phyloP scores from a whole-genome alignment of 2,888 invertebrate genomes.

The Reticulitermes lucifugus region DNA sequence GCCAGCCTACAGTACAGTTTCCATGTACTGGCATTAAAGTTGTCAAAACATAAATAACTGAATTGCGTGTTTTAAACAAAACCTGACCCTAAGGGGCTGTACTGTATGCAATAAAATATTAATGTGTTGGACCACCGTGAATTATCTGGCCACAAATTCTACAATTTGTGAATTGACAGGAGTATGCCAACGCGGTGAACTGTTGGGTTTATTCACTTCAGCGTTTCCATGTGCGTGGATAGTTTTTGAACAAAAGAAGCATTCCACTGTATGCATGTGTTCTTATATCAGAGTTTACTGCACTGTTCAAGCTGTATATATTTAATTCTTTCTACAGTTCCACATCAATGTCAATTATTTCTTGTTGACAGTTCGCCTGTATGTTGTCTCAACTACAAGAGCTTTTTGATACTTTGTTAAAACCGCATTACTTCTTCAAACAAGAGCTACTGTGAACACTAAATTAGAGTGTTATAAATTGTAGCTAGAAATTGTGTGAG shows the following conservation, averaged over 20 bases:
- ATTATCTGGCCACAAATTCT: not conserved
- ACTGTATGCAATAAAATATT: not conserved
- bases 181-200: no score
- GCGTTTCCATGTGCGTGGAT: not conserved
- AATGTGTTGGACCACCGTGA: not conserved
- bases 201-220: not conserved
- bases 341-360: not conserved
- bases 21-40: no score
- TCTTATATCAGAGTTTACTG: not conserved
- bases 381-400: not conserved
- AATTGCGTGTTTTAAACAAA: not conserved
- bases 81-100: not conserved
- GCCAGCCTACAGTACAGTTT: no score
- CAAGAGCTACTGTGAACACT: not conserved
- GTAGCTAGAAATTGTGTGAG: not conserved
- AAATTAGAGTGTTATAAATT: not conserved
- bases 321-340: constrained; percentile 5
- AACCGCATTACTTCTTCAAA: constrained; percentile 1
- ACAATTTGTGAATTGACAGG: no score
- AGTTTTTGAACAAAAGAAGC: not conserved
- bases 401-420: constrained; percentile 14
- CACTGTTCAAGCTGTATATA: not conserved
- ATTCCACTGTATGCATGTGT: not conserved
- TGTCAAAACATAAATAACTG: not conserved
- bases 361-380: constrained; percentile 5